Base-by-base conservation (phyloP, 2,888 invertebrate genomes). In the Spodoptera littoralis region DNA sequence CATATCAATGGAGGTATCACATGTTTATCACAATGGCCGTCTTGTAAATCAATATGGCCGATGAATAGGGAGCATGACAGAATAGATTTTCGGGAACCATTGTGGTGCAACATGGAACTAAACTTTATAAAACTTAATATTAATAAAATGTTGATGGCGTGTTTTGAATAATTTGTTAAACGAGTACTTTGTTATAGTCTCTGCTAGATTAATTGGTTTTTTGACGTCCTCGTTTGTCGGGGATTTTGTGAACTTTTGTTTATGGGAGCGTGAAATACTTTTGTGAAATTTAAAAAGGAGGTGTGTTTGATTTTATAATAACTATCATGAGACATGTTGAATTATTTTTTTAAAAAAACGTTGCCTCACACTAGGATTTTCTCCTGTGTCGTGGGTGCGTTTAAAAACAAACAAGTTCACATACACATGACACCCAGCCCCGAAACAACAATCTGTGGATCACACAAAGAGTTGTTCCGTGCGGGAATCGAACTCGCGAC, bases 11-110 rank as follows among this genome's bases (percentile, higher is more conserved):
- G 4, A 24, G 30, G 45, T 60, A 58, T 65, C 50, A 58, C 9
- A 54, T 61, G 71, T 71, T 74, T 69, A 77, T 74, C 65, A 72
- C 48, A 53, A 5, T 41, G 30, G 27, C 24, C 46, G 46, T 52
- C 45, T 42, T 44, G 41, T 47, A 56, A 8, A 47, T 58, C 59
- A 68, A 68, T 73, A 54, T 57, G 50, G 36, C 24, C 44, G 46
- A 18, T 64, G 51, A 73, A 70, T 56, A 36, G 42, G 70, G 12
- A 56, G 50, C 63, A 63, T 63, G 61, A 62, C 54, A 56, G 54
- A 65, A 74, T 71, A 66, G 64, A 69, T 62, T 71, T 58, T 42
- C 53, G 18, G 53, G 57, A 56, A 48, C 63, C 69, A 69, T 75
- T 75, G 77, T 62, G 18, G 18, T 12, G 44, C 30, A 48, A 36